Percentiles rank a stretch among this genome's conserved stretches.
These are phyloP conservation scores for Ptychodera flava DNA, from an alignment of 35 echinoderm and acorn worm species.

Conservation along the genomic window DNA sequence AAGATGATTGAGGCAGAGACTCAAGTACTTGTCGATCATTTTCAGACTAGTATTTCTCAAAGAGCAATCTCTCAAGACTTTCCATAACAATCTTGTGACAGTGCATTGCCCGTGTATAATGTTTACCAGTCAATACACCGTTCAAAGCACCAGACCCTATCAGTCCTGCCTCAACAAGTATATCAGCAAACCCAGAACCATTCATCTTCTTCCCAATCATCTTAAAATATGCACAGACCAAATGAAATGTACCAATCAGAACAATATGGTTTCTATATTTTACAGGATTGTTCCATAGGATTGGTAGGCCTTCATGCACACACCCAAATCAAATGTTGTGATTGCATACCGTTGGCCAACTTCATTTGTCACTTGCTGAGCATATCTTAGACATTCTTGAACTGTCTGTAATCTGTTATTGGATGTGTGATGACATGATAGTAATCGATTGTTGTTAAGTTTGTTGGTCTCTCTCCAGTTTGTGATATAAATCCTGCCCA, in stretches of 20 bases:
- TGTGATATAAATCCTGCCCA: conserved; percentile 14
- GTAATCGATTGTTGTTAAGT: no score
- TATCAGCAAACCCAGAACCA: no score
- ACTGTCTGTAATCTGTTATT: conserved; percentile 13
- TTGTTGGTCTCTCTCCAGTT: no score
- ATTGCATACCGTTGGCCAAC: conserved; percentile 1
- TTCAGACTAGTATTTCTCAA: conserved; percentile 3
- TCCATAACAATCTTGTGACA: no score
- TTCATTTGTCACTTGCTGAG: no score
- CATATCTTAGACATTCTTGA: not conserved
- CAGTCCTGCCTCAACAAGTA: conserved; percentile 41
- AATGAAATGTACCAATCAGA: conserved; percentile 10
- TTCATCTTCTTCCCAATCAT: conserved; percentile 39
- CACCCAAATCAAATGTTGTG: conserved; percentile 5
- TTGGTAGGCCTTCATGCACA: conserved; percentile 6
- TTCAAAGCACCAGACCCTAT: conserved; percentile 37
- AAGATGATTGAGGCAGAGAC: no score
- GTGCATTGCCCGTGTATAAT: no score
- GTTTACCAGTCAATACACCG: no score
- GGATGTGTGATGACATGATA: not conserved
- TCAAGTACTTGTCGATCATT: no score
- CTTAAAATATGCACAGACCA: conserved; percentile 19
- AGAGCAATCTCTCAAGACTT: no score
- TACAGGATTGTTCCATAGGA: conserved; percentile 5
- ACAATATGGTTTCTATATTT: conserved; percentile 11